These are phyloP conservation scores for Pachyseris speciosa DNA, from an alignment of 64 coral and sea anemone genomes.

Conservation along the genomic window DNA sequence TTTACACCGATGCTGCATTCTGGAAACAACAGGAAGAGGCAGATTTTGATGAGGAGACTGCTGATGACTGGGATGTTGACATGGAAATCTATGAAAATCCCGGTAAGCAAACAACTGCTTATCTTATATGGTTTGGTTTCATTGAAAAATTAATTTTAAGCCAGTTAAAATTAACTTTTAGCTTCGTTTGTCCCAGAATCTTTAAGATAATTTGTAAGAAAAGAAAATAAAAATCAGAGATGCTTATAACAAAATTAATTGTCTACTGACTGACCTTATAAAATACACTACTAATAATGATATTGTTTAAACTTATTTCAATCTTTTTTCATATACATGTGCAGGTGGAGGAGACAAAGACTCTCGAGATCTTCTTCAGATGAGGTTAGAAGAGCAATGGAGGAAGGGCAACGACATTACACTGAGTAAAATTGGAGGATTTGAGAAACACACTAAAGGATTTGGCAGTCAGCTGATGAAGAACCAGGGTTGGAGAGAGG, in stretches of 20 bases:
- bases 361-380: conserved; percentile 78
- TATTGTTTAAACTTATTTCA: too few relatives aligned
- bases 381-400: conserved; percentile 93
- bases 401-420: conserved; percentile 74
- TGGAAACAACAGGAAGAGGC: conserved; percentile 94
- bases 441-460: conserved; percentile 94
- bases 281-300: background rate
- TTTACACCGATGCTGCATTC: conserved; percentile 98
- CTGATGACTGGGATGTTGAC: conserved; percentile 99
- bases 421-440: conserved; percentile 81
- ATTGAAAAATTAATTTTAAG: background rate
- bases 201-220: too few relatives aligned
- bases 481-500: conserved; percentile 85
- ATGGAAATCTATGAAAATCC: conserved; percentile 98
- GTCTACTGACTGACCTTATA: too few relatives aligned
- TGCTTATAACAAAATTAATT: too few relatives aligned
- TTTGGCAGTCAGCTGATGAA: conserved; percentile 90
- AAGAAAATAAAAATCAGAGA: too few relatives aligned
- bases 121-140: background rate
- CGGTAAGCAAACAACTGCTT: too few relatives aligned
- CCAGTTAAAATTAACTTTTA: too few relatives aligned
- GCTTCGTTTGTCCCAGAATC: too few relatives aligned
- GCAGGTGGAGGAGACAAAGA: conserved; percentile 91
- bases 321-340: too few relatives aligned
- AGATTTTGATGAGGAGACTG: conserved; percentile 98